Conservation (phyloP, 2,888 invertebrate genomes). For the Oxycera nigricornis region DNA sequence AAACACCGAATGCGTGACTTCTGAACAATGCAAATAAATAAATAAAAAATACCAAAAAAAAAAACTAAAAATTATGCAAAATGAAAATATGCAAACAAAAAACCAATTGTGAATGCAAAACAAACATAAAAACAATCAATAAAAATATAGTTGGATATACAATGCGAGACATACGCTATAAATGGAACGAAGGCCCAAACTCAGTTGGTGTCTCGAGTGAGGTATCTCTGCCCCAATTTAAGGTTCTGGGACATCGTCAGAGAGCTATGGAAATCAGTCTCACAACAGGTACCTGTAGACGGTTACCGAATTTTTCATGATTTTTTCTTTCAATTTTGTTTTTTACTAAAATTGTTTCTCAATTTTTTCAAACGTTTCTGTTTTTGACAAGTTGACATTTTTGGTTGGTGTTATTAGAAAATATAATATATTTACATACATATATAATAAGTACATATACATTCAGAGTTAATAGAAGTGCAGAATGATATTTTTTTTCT, state of each 20-base stretch:
- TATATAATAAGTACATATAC: not conserved
- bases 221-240: conserved; percentile 97
- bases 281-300: conserved; percentile 86
- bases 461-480: too few relatives aligned
- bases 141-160: conserved; percentile 88
- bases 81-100: too few relatives aligned
- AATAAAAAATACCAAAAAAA: conserved; percentile 39
- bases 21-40: conserved; percentile 33
- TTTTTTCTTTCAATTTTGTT: conserved; percentile 35
- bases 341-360: not conserved
- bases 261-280: conserved; percentile 95
- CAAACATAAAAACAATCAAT: conserved; percentile 33
- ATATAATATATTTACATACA: not conserved
- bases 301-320: conserved; percentile 61
- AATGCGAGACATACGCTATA: conserved; percentile 97
- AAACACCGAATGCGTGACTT: conserved; percentile 46
- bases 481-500: too few relatives aligned
- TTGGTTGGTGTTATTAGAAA: not conserved
- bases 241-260: conserved; percentile 95
- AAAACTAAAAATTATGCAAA: too few relatives aligned
- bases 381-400: not conserved
- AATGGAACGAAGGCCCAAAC: conserved; percentile 95
- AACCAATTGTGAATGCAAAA: conserved; percentile 37
- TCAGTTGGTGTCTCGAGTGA: conserved; percentile 95
- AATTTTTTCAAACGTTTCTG: not conserved